Base-by-base conservation (phyloP, 1,140 invertebrate species). In the Rhynchophorus ferrugineus region DNA sequence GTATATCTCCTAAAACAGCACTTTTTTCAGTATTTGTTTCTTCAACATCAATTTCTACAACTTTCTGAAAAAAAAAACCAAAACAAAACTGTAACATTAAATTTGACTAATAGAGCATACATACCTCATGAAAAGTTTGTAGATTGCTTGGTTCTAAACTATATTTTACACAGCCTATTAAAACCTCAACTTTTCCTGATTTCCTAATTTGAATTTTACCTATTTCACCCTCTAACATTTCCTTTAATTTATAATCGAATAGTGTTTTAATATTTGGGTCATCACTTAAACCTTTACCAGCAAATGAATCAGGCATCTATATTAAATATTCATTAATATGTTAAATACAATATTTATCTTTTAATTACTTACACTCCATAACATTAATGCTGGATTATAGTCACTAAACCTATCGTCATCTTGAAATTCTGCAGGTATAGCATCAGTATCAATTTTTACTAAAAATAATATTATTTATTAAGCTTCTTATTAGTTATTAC, bases 201-300 rank as follows among this genome's bases (percentile, higher is more conserved):
- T 54, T 56, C n/a, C 50, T 35, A 11, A 64, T 52, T 11, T 48
- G 11, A 51, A 64, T 16, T 56, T 60, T 61, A n/a, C 62, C 62
- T 52, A 64, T 62, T 57, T 64, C 49, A 21, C 62, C 62, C 54
- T 64, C 62, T 18, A 50, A 18, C 60, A 64, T 62, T 3, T 56
- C 42, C 9, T 42, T 49, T 35, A 64, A 44, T 24, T 48, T 39
- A 50, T 62, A 64, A 48, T 64, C 60, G 20, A 58, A 51, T 9
- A 57, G 21, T 54, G 54, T 57, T 53, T 57, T 57, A 44, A 49
- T 47, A 54, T 59, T 61, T 29, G 58, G 58, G 46, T 64, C 60
- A 41, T 64, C 60, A 61, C 62, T 61, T 3, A 64, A 51, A 20
- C 54, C 47, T 57, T 61, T 64, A 3, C 58, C 60, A 45, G 58